Evolutionary conservation across 2,888 invertebrate species (phyloP).

Genomic region (Caenorhabditis sinica): DNA sequence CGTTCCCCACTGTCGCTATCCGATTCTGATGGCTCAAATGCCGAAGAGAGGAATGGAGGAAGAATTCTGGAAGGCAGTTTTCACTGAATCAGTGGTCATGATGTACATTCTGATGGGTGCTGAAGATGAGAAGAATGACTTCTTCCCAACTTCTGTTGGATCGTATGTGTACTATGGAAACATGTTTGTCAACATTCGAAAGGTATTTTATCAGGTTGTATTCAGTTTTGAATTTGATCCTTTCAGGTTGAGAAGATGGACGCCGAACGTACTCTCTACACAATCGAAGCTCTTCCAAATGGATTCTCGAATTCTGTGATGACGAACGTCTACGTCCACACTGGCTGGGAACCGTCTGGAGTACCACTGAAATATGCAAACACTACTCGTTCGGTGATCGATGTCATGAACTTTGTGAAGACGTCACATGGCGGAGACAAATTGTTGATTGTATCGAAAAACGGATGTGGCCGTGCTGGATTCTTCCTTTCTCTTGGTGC

Average conservation of each 20-base stretch:
- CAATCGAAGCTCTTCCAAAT: slow-evolving; percentile 58
- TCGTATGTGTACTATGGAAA: slow-evolving; percentile 50
- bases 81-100: slow-evolving; percentile 47
- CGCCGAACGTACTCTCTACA: slow-evolving; percentile 42
- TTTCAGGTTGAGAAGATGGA: slow-evolving; percentile 60
- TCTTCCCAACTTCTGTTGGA: slow-evolving; percentile 42
- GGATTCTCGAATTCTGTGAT: slow-evolving; percentile 60
- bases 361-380: slow-evolving; percentile 61
- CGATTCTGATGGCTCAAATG: slow-evolving; percentile 56
- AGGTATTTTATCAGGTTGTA: slow-evolving; percentile 1
- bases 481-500: slow-evolving; percentile 48
- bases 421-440: slow-evolving; percentile 54
- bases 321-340: slow-evolving; percentile 49
- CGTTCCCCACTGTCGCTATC: slow-evolving; percentile 51
- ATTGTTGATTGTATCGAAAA: slow-evolving; percentile 51
- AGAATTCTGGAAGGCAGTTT: slow-evolving; percentile 60
- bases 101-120: slow-evolving; percentile 53
- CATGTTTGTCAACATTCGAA: slow-evolving; percentile 66
- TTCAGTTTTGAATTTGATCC: background rate
- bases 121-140: slow-evolving; percentile 49
- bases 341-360: slow-evolving; percentile 51
- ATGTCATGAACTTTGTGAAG: slow-evolving; percentile 59
- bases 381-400: slow-evolving; percentile 56
- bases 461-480: slow-evolving; percentile 58
- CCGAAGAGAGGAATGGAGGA: slow-evolving; percentile 54